Percentiles rank a stretch among this genome's conserved stretches.
These are phyloP conservation scores for Cossypha heuglini DNA, from an alignment of 2,797 vertebrate genomes.

Conservation along the genomic window DNA sequence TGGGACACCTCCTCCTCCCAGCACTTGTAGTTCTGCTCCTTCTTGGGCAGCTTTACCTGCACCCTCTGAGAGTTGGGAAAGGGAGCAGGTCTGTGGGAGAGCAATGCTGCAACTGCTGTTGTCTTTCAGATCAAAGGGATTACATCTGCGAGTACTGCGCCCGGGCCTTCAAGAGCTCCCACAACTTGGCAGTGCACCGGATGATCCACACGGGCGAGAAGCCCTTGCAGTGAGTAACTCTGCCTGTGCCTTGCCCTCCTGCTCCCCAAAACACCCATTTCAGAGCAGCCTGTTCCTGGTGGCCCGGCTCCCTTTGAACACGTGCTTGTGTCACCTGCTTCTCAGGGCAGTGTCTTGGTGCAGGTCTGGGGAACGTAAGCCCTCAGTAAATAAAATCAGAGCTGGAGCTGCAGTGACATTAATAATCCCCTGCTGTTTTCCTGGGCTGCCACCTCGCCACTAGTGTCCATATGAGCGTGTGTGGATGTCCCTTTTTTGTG, in stretches of 20 bases:
- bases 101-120: neutral
- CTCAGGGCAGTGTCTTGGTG: neutral
- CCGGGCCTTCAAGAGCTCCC: constrained; percentile 97
- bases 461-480: rapidly evolving
- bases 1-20: neutral
- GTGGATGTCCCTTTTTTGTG: neutral
- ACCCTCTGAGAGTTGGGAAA: neutral
- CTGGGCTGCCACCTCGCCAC: neutral
- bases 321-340: neutral
- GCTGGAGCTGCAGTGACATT: neutral
- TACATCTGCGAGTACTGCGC: constrained; percentile 99
- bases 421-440: neutral
- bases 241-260: neutral
- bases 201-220: constrained; percentile 99
- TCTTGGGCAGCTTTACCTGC: neutral
- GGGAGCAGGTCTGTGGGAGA: neutral
- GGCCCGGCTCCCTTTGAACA: rapidly evolving
- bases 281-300: neutral
- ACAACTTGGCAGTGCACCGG: constrained; percentile 95
- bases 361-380: rapidly evolving
- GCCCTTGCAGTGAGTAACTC: constrained; percentile 90
- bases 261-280: neutral
- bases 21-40: neutral
- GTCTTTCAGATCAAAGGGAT: constrained; percentile 90
- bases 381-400: neutral